Evolutionary conservation across 2,888 invertebrate genomes (phyloP), one percentile per base, ranked within the genome.

Genomic region (Carterocephalus palaemon): DNA sequence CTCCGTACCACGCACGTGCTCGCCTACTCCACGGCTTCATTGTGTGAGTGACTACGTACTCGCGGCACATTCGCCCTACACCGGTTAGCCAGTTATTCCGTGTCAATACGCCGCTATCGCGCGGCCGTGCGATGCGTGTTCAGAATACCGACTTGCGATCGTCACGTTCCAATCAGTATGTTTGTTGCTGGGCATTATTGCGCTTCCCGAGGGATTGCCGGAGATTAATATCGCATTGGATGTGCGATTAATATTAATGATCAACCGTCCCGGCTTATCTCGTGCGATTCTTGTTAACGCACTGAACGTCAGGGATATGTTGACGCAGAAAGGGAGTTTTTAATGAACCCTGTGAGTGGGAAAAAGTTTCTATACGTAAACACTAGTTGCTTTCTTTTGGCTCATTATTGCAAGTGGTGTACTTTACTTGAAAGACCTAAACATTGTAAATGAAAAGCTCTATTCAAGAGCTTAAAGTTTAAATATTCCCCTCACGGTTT

Each of bases 111-210:
- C 69, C 57, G 59, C 58, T 59, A 59, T 23, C 46, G 38, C 45
- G 41, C 47, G 46, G 60, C 65, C 65, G 62, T 65, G 60, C 64
- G 70, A 75, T 75, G 78, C 84, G 83, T 83, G 84, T 65, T 64
- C 65, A 59, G 81, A 72, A 73, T 82, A 70, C 61, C 65, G 74
- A 78, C 70, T 64, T 67, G 52, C 57, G 64, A 70, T 73, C 69
- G 70, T 67, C 59, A 73, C 72, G 72, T 73, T 42, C 34, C 68
- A 72, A 82, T 76, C 72, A 72, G 71, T 73, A 75, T 78, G 75
- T 80, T 79, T 78, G 75, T 79, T 77, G 75, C 73, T 75, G 72
- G 67, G 74, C 70, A 70, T 71, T 74, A 68, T 78, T 75, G 73
- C 74, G 67, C 72, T 70, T 71, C 74, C 67, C 67, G 58, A 34